A percentile compares a stretch with the other conserved stretches of the same genome.
These are phyloP conservation scores for Copidosoma aretas DNA, from an alignment of 2,888 invertebrate genomes.

Conservation along the genomic window DNA sequence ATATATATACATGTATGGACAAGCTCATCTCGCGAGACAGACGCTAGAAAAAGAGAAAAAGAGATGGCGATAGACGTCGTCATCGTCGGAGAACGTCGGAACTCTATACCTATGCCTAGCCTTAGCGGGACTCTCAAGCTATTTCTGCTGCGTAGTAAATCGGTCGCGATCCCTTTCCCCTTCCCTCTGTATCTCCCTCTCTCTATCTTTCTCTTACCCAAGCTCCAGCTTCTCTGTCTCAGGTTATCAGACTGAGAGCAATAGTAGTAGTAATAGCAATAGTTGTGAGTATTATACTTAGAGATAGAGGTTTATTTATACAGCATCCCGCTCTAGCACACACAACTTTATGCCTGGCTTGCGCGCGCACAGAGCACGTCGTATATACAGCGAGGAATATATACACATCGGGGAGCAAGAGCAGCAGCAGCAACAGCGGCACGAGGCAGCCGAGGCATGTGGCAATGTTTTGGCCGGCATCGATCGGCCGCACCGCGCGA, in stretches of 20 bases:
- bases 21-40: neutral
- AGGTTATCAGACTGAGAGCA: slow-evolving; percentile 12
- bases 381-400: neutral
- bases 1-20: too few species aligned
- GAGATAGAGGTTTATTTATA: neutral
- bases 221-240: neutral
- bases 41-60: neutral
- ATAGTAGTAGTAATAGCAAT: neutral
- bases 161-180: slow-evolving; percentile 38
- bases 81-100: slow-evolving; percentile 31
- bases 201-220: neutral
- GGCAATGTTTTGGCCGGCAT: slow-evolving; percentile 63
- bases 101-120: slow-evolving; percentile 5
- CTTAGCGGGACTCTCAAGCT: slow-evolving; percentile 30
- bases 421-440: slow-evolving; percentile 10
- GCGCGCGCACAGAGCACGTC: neutral
- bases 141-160: slow-evolving; percentile 40
- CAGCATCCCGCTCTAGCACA: neutral
- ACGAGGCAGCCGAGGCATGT: slow-evolving; percentile 53
- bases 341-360: slow-evolving; percentile 11
- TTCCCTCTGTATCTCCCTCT: slow-evolving; percentile 20
- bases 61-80: slow-evolving; percentile 2
- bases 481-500: slow-evolving; percentile 51
- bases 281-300: neutral
- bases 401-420: neutral